Base-by-base conservation (phyloP, 2,888 invertebrate species). In the Platycheirus albimanus region DNA sequence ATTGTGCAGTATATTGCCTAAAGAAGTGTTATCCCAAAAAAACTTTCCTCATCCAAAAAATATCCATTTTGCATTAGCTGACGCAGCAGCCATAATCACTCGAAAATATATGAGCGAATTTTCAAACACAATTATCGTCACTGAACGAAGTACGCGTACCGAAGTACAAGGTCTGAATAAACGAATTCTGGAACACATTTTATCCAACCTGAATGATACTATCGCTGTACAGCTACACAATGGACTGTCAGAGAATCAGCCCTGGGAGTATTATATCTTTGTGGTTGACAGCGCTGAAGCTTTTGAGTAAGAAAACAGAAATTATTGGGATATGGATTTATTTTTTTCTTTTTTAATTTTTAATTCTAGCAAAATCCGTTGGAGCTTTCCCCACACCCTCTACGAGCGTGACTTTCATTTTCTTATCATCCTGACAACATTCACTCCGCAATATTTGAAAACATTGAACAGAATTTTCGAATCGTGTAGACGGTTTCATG, bases 331-430 rank as follows among this genome's bases (percentile, higher is more conserved):
- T 6, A 33, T 8, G 7, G 7, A 33, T 33, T 7, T 8, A 6
- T 7, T 8, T 8, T 33, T n/a, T 33, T 7, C 30, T 33, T 7
- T 8, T 8, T 33, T n/a, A 17, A 33, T 2, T 52, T 7, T 36
- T n/a, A 11, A 8, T 58, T 45, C 0, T 4, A 89, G 86, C 0
- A 30, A 72, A 1, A 49, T 89, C 1, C 83, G 86, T 6, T 61
- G 85, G 1, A 72, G 28, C 11, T 78, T 86, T 8, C 86, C 87
- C 2, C 20, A 80, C 4, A 77, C 85, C 0, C 10, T 56, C 13
- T 76, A 86, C 15, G 88, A 89, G n/a, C 86, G 86, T 1, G 85
- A 88, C 24, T 88, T 86, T 45, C 87, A 86, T 52, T 88, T 88
- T 52, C 58, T 88, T 5, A 85, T 89, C 3, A 76, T 89, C 19